Base-by-base conservation (phyloP, 2,797 vertebrate species). In the Myotis findleyi region DNA sequence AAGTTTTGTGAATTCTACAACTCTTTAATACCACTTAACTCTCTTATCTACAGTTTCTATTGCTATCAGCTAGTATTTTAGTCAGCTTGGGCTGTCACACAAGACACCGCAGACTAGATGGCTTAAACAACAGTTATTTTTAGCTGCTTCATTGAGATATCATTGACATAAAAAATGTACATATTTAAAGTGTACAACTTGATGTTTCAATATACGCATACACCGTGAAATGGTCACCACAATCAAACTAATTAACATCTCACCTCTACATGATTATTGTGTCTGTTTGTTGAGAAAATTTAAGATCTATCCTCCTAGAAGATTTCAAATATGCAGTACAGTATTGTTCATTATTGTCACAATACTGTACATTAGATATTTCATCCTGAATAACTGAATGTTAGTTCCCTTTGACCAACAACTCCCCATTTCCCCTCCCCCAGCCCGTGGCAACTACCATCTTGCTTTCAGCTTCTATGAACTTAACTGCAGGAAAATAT, bases 211-310 rank as follows among this genome's bases (percentile, higher is more conserved):
- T 79, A 83, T 57, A 38, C 36, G n/a, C 57, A n/a, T 76, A 71
- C 8, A 64, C n/a, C 36, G 33, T 41, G 53, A 79, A 62, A 72
- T 62, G 72, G 30, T 51, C 53, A 79, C 53, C 33, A 79, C 53
- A 59, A 25, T 93, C 38, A 89, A 85, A 71, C 41, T 71, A 90
- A 93, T 87, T 71, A 59, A 84, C 21, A 69, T 71, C 23, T 83
- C 51, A 66, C 30, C n/a, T 69, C 69, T 83, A 59, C n/a, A 4
- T 72, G 27, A 66, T 79, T 62, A 64, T 47, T 33, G 27, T 91
- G 47, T 87, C 20, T 73, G 7, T 77, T 18, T 21, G 13, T 93
- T 53, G 59, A 82, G 7, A 64, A 81, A 47, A 33, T 77, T 87
- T 87, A 79, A 44, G 30, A 53, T 90, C 66, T 86, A 21, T 21